Evolutionary conservation across 2,888 invertebrate genomes (phyloP).

Genomic region (Melitaea athalia): DNA sequence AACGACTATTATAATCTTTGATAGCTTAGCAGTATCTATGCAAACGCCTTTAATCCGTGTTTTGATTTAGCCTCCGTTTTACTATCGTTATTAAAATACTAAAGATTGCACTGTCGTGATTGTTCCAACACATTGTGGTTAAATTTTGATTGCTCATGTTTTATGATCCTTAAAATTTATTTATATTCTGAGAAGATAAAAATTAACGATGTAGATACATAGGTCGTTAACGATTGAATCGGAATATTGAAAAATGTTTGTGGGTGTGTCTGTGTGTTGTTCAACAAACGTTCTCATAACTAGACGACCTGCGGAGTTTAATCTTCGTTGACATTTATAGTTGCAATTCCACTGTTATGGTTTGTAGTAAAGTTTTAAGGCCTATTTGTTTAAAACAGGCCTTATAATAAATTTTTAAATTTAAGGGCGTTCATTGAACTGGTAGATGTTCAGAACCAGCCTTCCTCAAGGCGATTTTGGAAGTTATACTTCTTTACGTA

Average conservation of each 20-base stretch:
- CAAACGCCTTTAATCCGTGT: background rate
- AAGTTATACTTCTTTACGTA: too few species aligned
- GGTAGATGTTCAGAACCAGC: too few species aligned
- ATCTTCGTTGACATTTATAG: too few species aligned
- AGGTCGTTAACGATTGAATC: conserved; percentile 19
- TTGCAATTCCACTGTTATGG: too few species aligned
- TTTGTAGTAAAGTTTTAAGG: too few species aligned
- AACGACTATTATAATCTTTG: background rate
- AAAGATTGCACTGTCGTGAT: conserved; percentile 45
- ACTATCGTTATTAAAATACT: conserved; percentile 44
- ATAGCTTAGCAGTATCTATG: background rate
- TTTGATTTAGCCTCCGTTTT: conserved; percentile 20
- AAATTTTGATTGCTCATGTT: conserved; percentile 34
- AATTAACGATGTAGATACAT: conserved; percentile 33
- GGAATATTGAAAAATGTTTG: background rate
- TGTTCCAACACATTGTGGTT: conserved; percentile 38
- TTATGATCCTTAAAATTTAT: conserved; percentile 40
- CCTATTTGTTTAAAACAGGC: too few species aligned
- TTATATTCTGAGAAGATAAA: conserved; percentile 36
- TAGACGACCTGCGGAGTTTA: too few species aligned
- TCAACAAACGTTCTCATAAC: too few species aligned
- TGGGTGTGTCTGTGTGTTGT: background rate
- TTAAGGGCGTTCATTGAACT: too few species aligned
- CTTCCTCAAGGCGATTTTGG: too few species aligned
- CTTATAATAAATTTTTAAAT: too few species aligned